Evolutionary conservation across 2,113 vertebrate genomes (phyloP).

Genomic region (Peromyscus maniculatus): DNA sequence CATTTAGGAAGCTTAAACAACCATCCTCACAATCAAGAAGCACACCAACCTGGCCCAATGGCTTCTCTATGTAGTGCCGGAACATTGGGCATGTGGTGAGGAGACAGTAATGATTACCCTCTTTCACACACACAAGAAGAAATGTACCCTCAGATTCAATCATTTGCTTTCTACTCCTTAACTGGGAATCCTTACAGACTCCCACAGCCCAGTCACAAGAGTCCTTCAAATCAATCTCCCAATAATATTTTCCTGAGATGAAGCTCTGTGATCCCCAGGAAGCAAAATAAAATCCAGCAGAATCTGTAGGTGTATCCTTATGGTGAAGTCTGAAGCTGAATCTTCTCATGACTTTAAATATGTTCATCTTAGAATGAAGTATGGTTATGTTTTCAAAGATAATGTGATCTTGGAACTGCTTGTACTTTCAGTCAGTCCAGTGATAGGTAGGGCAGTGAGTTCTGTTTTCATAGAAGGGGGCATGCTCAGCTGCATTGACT

Average conservation of each 20-base stretch:
- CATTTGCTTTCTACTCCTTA: rapidly evolving
- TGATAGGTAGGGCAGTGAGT: too few relatives aligned
- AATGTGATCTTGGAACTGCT: neutral
- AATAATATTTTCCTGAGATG: neutral
- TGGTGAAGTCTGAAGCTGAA: rapidly evolving
- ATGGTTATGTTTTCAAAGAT: neutral
- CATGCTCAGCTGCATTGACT: too few relatives aligned
- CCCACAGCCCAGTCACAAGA: neutral
- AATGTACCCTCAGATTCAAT: rapidly evolving
- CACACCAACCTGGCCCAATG: neutral
- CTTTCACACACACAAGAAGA: neutral
- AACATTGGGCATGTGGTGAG: neutral
- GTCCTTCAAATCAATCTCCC: neutral
- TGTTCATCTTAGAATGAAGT: neutral
- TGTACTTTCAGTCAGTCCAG: too few relatives aligned
- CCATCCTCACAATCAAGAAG: neutral
- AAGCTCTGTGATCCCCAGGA: neutral
- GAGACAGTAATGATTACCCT: neutral
- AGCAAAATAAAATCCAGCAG: neutral
- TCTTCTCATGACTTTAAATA: neutral
- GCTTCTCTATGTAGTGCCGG: neutral
- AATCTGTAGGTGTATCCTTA: rapidly evolving
- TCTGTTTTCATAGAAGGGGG: too few relatives aligned
- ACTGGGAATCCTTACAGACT: rapidly evolving
- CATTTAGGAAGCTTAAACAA: neutral